Percentiles rank a stretch among this genome's conserved stretches.
Conservation (phyloP, 2,797 vertebrate genomes). For the Paguma larvata region DNA sequence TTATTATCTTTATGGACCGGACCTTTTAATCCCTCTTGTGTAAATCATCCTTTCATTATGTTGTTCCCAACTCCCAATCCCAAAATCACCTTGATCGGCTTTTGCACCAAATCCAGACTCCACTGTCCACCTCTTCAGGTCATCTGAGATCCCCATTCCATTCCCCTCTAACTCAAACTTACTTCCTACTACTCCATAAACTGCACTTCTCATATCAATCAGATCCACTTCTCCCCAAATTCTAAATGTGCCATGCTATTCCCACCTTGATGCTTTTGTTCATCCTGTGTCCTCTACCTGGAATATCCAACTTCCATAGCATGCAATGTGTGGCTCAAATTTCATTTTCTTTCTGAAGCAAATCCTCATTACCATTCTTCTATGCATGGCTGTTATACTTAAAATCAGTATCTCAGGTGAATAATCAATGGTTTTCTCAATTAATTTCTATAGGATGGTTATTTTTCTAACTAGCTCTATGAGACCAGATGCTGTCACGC, state of each 20-base stretch:
- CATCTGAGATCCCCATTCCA: not conserved
- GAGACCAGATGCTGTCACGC: not conserved
- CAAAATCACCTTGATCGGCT: not conserved
- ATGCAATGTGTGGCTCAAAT: not conserved
- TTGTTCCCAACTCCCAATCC: not conserved
- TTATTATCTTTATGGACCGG: not conserved
- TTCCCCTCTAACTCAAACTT: not conserved
- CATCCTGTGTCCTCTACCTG: not conserved
- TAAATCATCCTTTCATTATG: not conserved
- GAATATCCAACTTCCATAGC: not conserved
- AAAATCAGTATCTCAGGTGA: not conserved
- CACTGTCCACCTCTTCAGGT: not conserved
- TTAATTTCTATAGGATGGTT: not conserved
- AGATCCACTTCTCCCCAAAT: not conserved
- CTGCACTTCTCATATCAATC: not conserved
- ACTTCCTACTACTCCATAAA: not conserved
- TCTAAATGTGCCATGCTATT: not conserved
- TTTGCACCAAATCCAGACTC: not conserved
- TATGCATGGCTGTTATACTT: not conserved
- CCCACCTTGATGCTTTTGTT: not conserved
- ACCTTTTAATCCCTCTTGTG: not conserved
- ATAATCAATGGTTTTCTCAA: slow-evolving; percentile 11
- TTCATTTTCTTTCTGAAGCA: not conserved
- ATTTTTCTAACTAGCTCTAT: not conserved
- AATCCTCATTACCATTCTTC: not conserved